Percentiles rank a stretch among this genome's conserved stretches.
phyloP scores from a whole-genome alignment of 2,113 vertebrate species.

The Barbus barbus region DNA sequence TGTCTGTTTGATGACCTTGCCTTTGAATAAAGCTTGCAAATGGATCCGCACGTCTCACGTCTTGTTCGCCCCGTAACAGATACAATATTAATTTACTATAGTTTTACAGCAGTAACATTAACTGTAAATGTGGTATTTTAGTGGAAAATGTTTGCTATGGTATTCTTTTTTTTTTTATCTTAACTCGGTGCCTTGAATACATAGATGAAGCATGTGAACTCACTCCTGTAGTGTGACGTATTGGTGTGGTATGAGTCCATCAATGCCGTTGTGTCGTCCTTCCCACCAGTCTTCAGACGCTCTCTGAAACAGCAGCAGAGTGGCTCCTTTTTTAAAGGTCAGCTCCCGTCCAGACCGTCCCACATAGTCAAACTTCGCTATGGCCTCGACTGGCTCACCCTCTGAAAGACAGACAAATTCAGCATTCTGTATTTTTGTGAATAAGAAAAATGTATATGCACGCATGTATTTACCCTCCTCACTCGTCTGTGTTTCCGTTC shows the following conservation, averaged over 20 bases:
- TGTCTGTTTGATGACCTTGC: too few relatives aligned
- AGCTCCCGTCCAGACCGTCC: slow-evolving; percentile 93
- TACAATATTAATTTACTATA: too few relatives aligned
- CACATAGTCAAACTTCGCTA: slow-evolving; percentile 94
- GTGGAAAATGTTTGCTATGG: background rate
- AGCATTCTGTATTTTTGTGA: background rate
- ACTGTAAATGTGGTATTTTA: background rate
- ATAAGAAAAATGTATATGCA: background rate
- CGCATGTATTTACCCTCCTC: slow-evolving; percentile 84
- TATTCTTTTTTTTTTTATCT: background rate
- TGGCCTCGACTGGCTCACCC: slow-evolving; percentile 92
- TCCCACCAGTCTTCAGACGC: slow-evolving; percentile 99
- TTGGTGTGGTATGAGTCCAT: slow-evolving; percentile 95
- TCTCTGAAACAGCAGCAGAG: slow-evolving; percentile 91
- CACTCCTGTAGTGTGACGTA: slow-evolving; percentile 96
- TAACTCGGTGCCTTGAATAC: background rate
- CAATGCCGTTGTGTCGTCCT: slow-evolving; percentile 89
- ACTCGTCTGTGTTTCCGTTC: slow-evolving; percentile 93
- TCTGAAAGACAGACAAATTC: slow-evolving; percentile 72
- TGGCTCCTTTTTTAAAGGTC: slow-evolving; percentile 96
- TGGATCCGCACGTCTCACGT: too few relatives aligned
- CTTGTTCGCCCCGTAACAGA: too few relatives aligned
- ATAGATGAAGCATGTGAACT: background rate
- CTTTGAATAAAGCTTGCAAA: too few relatives aligned
- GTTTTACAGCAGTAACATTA: too few relatives aligned